phyloP scores from a whole-genome alignment of 2,888 invertebrate species.

The Punctoribates punctum region DNA sequence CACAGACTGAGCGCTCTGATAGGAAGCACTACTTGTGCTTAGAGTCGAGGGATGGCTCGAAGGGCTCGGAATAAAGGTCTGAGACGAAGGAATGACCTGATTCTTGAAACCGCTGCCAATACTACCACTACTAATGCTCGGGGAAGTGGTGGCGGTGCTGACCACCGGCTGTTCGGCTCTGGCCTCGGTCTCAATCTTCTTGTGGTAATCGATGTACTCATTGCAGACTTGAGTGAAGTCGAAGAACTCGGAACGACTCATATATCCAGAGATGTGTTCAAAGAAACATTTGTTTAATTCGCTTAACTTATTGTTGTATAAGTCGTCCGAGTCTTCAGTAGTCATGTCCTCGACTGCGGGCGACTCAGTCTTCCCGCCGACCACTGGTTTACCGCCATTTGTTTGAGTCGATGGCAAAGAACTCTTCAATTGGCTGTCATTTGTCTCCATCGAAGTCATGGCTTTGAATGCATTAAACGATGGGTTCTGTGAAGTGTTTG shows the following conservation, averaged over 20 bases:
- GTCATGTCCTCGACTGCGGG: neutral
- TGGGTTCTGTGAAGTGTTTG: neutral
- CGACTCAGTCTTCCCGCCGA: neutral
- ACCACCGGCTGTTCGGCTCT: neutral
- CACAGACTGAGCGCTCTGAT: too few relatives aligned
- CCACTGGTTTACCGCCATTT: neutral
- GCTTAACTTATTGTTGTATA: neutral
- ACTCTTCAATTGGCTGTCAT: neutral
- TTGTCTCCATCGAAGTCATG: neutral
- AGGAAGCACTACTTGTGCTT: too few relatives aligned
- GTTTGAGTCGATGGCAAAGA: neutral
- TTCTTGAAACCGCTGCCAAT: too few relatives aligned
- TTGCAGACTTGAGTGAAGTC: conserved; percentile 25
- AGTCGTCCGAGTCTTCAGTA: neutral
- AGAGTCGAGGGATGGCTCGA: too few relatives aligned
- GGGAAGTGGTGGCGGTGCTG: neutral
- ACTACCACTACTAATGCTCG: too few relatives aligned
- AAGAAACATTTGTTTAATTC: conserved; percentile 32
- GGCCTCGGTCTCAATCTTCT: conserved; percentile 19
- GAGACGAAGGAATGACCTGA: too few relatives aligned
- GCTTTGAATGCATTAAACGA: neutral
- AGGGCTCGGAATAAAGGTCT: too few relatives aligned
- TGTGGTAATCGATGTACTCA: conserved; percentile 5
- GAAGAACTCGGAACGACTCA: conserved; percentile 4
- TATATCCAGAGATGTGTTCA: conserved; percentile 22